A percentile compares a stretch with the other conserved stretches of the same genome.
Conservation (phyloP, 2,113 vertebrate species). For the Pyxicephalus adspersus region DNA sequence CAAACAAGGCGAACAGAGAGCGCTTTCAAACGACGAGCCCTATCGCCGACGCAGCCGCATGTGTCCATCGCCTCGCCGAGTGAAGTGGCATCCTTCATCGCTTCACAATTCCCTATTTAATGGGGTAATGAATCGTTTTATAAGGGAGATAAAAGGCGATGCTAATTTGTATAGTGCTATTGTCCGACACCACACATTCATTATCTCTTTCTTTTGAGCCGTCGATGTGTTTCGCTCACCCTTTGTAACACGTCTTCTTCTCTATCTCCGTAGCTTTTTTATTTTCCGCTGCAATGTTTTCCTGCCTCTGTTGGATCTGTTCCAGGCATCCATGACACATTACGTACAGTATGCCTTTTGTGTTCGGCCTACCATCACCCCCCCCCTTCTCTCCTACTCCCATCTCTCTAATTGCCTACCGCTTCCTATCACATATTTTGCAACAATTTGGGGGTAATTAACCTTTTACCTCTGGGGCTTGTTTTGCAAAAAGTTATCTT, state of each 20-base stretch:
- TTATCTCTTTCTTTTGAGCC: slow-evolving; percentile 46
- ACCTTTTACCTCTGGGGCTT: slow-evolving; percentile 37
- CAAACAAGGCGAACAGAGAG: slow-evolving; percentile 19
- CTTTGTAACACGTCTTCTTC: slow-evolving; percentile 36
- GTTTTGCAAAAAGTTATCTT: slow-evolving; percentile 53
- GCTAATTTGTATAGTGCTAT: slow-evolving; percentile 53
- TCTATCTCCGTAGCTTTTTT: slow-evolving; percentile 25
- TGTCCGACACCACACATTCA: slow-evolving; percentile 52
- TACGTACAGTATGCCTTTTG: slow-evolving; percentile 31
- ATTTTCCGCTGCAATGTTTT: slow-evolving; percentile 32
- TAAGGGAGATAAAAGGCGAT: slow-evolving; percentile 52
- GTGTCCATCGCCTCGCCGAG: slow-evolving; percentile 30
- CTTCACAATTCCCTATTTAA: slow-evolving; percentile 49
- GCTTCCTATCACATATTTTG: slow-evolving; percentile 51
- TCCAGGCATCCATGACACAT: slow-evolving; percentile 49
- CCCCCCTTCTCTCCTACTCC: slow-evolving; percentile 23
- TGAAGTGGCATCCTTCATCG: slow-evolving; percentile 31
- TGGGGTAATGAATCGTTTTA: slow-evolving; percentile 60
- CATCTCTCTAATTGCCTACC: slow-evolving; percentile 48
- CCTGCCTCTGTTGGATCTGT: slow-evolving; percentile 34
- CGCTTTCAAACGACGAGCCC: slow-evolving; percentile 11
- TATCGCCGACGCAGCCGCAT: slow-evolving; percentile 11
- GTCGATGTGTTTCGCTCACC: slow-evolving; percentile 35
- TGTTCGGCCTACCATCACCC: background rate
- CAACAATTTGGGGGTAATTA: slow-evolving; percentile 36